Base-by-base conservation (phyloP, 1,140 invertebrate genomes). In the Zaprionus taronus region DNA sequence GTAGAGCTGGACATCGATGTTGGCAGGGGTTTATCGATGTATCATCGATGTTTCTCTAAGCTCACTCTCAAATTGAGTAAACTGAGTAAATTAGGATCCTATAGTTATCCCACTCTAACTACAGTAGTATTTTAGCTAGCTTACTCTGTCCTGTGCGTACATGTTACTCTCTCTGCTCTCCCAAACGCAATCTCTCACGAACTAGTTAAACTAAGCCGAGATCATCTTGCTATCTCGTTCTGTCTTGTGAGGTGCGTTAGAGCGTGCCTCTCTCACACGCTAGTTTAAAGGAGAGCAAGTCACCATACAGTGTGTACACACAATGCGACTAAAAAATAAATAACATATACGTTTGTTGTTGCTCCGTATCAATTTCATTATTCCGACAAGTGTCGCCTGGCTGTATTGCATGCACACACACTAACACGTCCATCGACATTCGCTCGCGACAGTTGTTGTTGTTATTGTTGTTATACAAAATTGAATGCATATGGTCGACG, bases 401-500 rank as follows among this genome's bases (percentile, higher is more conserved):
- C 17, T 20, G 41, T 44, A 49, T 20, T 49, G 26, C 47, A 60
- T 38, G 31, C 56, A 36, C 56, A 36, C 56, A 47, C n/a, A 20
- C 9, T 11, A 0, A 56, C 26, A 56, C 31, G 36, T 20, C 12
- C 36, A 14, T 15, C 15, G 15, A 7, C 17, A 31, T 14, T 58
- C 36, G n/a, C 41, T 31, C 14, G 20, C 28, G 14, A 53, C 2
- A 11, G 41, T 41, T 56, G 53, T 53, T 69, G 56, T 26, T 41
- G 53, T 17, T 47, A 66, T 34, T 64, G 7, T 22, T 53, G 24
- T 15, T 7, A 26, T 31, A 31, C 26, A 34, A 73, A 26, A 41
- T 69, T 36, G 7, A 44, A 60, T 64, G 63, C 63, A 51, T 41
- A 71, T 75, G 72, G 53, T 41, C 41, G 58, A 64, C 7, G 44